Percentiles rank a stretch among this genome's conserved stretches.
These are phyloP conservation scores for Pediacus dermestoides DNA, from an alignment of 2,888 invertebrate species.

Conservation along the genomic window DNA sequence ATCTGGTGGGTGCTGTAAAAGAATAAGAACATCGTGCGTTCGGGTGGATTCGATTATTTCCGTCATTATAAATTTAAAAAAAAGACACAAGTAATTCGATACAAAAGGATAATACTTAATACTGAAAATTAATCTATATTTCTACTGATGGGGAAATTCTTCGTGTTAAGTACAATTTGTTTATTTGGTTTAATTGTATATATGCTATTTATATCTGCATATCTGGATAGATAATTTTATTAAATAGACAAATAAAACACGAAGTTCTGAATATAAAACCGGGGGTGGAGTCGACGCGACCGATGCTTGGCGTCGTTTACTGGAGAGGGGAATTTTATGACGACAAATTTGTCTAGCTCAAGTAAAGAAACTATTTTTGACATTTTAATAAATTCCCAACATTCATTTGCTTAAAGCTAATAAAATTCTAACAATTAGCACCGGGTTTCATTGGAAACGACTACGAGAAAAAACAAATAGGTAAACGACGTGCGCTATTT, in stretches of 20 bases:
- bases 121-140: no score
- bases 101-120: slow-evolving; percentile 21
- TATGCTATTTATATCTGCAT: no score
- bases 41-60: slow-evolving; percentile 42
- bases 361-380: slow-evolving; percentile 24
- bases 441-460: no score
- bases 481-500: no score
- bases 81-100: slow-evolving; percentile 27
- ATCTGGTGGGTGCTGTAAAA: slow-evolving; percentile 43
- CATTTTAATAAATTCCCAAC: slow-evolving; percentile 15
- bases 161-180: no score
- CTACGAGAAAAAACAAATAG: no score
- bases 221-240: no score
- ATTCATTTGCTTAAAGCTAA: no score
- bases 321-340: slow-evolving; percentile 21
- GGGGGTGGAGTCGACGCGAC: slow-evolving; percentile 27
- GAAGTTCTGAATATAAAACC: slow-evolving; percentile 20
- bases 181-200: no score
- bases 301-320: slow-evolving; percentile 11
- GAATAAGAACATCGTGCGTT: slow-evolving; percentile 31
- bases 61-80: slow-evolving; percentile 36
- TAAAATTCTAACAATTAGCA: no score
- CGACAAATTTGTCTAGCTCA: slow-evolving; percentile 25
- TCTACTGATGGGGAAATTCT: no score
- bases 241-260: slow-evolving; percentile 4